phyloP scores from a whole-genome alignment of 2,797 vertebrate genomes.

The Anniella stebbinsi region DNA sequence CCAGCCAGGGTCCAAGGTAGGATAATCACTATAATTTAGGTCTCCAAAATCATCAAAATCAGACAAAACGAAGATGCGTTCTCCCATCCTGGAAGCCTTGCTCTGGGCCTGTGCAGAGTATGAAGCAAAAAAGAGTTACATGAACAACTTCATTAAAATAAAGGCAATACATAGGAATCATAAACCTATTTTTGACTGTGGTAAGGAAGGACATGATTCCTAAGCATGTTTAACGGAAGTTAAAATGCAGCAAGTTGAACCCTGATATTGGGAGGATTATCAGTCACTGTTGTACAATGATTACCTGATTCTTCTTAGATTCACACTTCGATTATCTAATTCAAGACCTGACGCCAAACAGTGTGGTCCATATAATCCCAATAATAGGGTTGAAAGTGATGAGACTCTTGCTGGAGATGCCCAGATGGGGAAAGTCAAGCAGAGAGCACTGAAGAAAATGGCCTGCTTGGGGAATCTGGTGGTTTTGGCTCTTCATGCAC shows the following conservation, averaged over 20 bases:
- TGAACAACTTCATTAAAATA: neutral
- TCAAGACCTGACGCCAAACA: neutral
- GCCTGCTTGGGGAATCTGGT: neutral
- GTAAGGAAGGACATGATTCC: neutral
- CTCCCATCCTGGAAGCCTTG: neutral
- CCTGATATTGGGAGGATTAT: neutral
- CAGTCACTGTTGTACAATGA: neutral
- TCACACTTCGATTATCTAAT: neutral
- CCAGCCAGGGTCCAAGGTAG: neutral
- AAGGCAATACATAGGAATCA: neutral
- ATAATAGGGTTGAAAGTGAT: neutral
- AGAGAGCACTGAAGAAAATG: neutral
- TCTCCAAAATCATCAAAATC: too few relatives aligned
- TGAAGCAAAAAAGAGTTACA: neutral
- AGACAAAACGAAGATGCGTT: accelerated
- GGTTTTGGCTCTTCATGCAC: neutral
- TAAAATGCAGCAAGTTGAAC: neutral
- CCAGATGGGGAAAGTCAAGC: neutral
- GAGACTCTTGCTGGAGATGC: too few relatives aligned
- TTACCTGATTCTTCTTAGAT: neutral
- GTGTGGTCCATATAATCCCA: neutral
- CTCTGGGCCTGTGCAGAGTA: slow-evolving; percentile 13
- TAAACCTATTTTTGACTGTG: neutral
- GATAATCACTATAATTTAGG: slow-evolving; percentile 60
- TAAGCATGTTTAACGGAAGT: neutral